A percentile compares a stretch with the other conserved stretches of the same genome.
These are phyloP conservation scores for Lagopus muta DNA, from an alignment of 2,113 vertebrate genomes.

Conservation along the genomic window DNA sequence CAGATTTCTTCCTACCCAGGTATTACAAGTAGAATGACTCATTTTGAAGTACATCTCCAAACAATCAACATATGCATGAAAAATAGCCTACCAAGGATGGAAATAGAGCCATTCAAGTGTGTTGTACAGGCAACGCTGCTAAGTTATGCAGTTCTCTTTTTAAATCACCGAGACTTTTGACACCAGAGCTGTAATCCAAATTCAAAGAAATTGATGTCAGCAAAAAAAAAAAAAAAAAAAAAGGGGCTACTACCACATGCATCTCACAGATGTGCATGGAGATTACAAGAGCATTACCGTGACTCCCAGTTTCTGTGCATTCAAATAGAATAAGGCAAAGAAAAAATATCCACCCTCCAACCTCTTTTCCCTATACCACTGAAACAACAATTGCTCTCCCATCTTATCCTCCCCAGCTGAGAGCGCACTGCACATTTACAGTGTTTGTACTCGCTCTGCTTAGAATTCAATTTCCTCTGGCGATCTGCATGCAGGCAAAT, in stretches of 20 bases:
- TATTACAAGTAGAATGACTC: background rate
- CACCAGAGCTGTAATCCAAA: background rate
- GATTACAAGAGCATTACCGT: background rate
- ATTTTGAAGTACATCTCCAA: background rate
- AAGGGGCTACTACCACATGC: background rate
- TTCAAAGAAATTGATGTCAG: background rate
- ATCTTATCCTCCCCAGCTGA: conserved; percentile 14
- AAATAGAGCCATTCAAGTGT: background rate
- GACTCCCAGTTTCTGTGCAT: background rate
- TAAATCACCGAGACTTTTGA: background rate
- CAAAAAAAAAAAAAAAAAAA: background rate
- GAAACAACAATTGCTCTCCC: background rate
- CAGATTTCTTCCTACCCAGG: background rate
- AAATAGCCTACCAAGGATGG: background rate
- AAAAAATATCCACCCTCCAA: conserved; percentile 41
- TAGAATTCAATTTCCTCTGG: conserved; percentile 72
- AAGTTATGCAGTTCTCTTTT: background rate
- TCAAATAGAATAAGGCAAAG: background rate
- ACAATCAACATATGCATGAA: background rate
- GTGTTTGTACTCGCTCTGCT: conserved; percentile 63
- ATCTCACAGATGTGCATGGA: background rate
- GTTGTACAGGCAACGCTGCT: background rate
- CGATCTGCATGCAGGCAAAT: conserved; percentile 52
- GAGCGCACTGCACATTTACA: conserved; percentile 32
- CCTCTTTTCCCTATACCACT: background rate